Percentiles rank a stretch among this genome's conserved stretches.
phyloP scores from a whole-genome alignment of 2,888 invertebrate species.

The Polymixis flavicincta region DNA sequence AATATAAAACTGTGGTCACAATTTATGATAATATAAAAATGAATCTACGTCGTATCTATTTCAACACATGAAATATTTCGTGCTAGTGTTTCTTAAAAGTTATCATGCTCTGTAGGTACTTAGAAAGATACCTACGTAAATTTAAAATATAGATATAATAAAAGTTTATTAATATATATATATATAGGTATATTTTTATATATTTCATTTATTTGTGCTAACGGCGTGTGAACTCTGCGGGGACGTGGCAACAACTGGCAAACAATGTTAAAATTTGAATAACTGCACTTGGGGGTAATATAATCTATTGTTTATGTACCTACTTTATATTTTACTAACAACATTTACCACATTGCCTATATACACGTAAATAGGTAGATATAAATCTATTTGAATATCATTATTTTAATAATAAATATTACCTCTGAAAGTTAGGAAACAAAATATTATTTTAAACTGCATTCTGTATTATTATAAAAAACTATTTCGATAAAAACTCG shows the following conservation, averaged over 20 bases:
- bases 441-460: constrained; percentile 88
- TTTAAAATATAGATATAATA: constrained; percentile 72
- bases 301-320: constrained; percentile 82
- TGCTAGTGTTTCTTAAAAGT: constrained; percentile 85
- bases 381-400: constrained; percentile 91
- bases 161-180: constrained; percentile 65
- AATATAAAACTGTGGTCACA: constrained; percentile 92
- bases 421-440: constrained; percentile 91
- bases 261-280: constrained; percentile 90
- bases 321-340: constrained; percentile 81
- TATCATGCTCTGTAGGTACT: constrained; percentile 83
- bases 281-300: constrained; percentile 89
- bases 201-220: constrained; percentile 86
- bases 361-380: constrained; percentile 90
- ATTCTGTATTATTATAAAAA: constrained; percentile 89
- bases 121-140: constrained; percentile 77
- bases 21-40: constrained; percentile 88
- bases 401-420: constrained; percentile 91
- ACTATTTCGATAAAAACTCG: constrained; percentile 90
- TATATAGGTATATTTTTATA: constrained; percentile 65
- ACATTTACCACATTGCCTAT: constrained; percentile 84
- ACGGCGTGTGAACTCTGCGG: constrained; percentile 86
- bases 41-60: constrained; percentile 86
- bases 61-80: constrained; percentile 85
- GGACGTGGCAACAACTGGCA: constrained; percentile 85